Evolutionary conservation across 2,113 vertebrate species (phyloP).

Genomic region (Corydoras sp.): DNA sequence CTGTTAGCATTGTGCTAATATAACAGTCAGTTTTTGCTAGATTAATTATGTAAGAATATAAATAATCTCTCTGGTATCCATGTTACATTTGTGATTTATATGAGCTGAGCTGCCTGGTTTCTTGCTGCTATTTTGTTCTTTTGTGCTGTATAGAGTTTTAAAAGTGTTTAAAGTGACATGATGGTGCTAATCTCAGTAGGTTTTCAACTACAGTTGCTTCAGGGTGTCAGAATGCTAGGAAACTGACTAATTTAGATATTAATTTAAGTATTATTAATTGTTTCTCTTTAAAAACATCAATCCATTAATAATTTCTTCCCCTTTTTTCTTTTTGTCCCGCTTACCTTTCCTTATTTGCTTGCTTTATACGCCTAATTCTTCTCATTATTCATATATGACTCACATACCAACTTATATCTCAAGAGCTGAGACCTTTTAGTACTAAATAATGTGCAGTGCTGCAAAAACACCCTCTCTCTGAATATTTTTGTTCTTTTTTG

Average conservation of each 20-base stretch:
- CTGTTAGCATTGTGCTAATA: not conserved
- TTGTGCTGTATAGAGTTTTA: not conserved
- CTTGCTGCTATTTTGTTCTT: not conserved
- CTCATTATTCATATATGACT: slow-evolving; percentile 25
- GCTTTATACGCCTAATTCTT: slow-evolving; percentile 11
- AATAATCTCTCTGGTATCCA: not conserved
- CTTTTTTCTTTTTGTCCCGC: slow-evolving; percentile 29
- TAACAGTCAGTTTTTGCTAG: not conserved
- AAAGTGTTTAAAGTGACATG: not conserved
- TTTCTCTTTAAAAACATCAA: not conserved
- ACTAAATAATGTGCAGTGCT: not conserved
- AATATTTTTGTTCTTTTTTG: too few species aligned
- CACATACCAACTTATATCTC: slow-evolving; percentile 5
- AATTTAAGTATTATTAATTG: not conserved
- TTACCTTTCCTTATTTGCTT: slow-evolving; percentile 34
- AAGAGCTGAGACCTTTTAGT: not conserved
- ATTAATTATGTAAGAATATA: not conserved
- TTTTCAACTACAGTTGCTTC: too few species aligned
- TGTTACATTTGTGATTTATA: not conserved
- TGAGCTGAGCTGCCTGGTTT: not conserved
- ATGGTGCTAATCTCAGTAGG: not conserved
- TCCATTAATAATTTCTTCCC: slow-evolving; percentile 11
- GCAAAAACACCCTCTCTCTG: too few species aligned
- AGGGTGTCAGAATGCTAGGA: too few species aligned
- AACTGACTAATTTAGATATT: too few species aligned